Evolutionary conservation across 2,113 vertebrate species (phyloP).

Genomic region (Pelvicachromis taeniatus): DNA sequence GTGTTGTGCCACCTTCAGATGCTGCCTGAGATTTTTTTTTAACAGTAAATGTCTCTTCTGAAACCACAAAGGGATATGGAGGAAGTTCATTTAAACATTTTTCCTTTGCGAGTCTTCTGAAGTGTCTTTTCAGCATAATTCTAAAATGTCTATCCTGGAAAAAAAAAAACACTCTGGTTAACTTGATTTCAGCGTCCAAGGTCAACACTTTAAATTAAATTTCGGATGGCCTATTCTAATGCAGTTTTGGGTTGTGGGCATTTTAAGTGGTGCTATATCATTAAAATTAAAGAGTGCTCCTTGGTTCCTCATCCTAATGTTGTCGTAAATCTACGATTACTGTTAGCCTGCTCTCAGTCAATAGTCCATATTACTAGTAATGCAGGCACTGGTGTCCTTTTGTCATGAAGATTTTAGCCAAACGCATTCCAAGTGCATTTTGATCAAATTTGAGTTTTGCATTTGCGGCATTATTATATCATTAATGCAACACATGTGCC

Average conservation of each 20-base stretch:
- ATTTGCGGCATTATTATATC: not conserved
- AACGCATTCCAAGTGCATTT: not conserved
- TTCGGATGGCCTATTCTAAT: constrained; percentile 33
- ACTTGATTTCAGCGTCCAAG: constrained; percentile 37
- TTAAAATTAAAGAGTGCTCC: constrained; percentile 61
- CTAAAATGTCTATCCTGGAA: not conserved
- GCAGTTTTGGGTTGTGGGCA: constrained; percentile 41
- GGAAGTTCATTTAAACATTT: not conserved
- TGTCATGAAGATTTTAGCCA: not conserved
- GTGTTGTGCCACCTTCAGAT: not conserved
- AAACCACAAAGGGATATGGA: not conserved
- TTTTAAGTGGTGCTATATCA: constrained; percentile 48
- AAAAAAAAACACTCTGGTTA: not conserved
- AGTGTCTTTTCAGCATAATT: not conserved
- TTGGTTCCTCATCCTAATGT: constrained; percentile 61
- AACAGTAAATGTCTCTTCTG: not conserved
- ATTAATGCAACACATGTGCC: not conserved
- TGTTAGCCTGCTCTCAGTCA: constrained; percentile 54
- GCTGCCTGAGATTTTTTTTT: not conserved
- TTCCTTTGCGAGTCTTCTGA: not conserved
- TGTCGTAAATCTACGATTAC: constrained; percentile 59
- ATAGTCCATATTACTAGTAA: not conserved
- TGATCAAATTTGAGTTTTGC: not conserved
- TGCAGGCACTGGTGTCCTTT: not conserved
- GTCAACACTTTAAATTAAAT: constrained; percentile 43